Evolutionary conservation across 2,888 invertebrate genomes (phyloP).

Genomic region (Leptothorax acervorum): DNA sequence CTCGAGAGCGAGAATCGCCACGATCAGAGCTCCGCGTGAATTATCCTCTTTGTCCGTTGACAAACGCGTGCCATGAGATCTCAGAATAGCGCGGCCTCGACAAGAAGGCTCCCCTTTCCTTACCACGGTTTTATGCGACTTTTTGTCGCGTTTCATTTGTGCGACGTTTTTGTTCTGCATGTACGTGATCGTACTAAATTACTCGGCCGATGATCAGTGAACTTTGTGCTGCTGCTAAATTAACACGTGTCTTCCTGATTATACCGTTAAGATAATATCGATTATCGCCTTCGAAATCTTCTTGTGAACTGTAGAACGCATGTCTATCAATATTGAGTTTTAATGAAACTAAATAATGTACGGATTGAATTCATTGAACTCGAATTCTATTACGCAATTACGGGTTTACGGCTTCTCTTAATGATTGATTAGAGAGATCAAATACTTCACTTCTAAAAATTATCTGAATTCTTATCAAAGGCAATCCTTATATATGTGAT

Average conservation of each 20-base stretch:
- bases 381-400: constrained; percentile 10
- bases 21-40: constrained; percentile 44
- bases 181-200: constrained; percentile 21
- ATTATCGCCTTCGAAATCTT: constrained; percentile 9
- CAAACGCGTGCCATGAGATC: constrained; percentile 43
- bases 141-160: constrained; percentile 18
- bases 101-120: constrained; percentile 11
- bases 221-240: constrained; percentile 20
- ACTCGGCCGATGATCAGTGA: constrained; percentile 21
- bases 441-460: constrained; percentile 14
- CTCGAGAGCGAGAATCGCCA: constrained; percentile 29
- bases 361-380: neutral
- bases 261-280: constrained; percentile 43
- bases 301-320: neutral
- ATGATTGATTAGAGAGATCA: neutral
- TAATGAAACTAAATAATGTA: constrained; percentile 39
- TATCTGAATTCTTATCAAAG: constrained; percentile 10
- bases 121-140: constrained; percentile 2
- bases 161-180: constrained; percentile 9
- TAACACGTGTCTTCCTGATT: neutral
- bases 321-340: constrained; percentile 2
- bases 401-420: neutral
- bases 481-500: neutral
- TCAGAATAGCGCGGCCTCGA: constrained; percentile 28
- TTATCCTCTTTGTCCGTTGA: constrained; percentile 50